These are phyloP conservation scores for Sarcophaga bullata DNA, from an alignment of 1,140 invertebrate genomes.

Conservation along the genomic window DNA sequence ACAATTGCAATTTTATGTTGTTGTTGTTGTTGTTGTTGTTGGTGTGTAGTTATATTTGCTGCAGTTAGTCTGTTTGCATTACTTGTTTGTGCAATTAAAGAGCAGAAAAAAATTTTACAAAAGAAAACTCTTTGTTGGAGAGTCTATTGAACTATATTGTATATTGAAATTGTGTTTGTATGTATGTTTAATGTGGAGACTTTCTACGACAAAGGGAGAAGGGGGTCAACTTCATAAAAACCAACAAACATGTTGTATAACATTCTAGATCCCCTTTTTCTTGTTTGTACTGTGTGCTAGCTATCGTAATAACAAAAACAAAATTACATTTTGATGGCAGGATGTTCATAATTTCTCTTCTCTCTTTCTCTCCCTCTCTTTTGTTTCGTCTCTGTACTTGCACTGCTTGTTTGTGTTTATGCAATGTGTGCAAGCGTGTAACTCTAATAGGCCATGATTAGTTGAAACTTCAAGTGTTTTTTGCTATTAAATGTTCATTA, in stretches of 20 bases:
- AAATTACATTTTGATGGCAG: not conserved
- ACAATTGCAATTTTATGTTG: slow-evolving; percentile 19
- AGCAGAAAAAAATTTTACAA: not conserved
- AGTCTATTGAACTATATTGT: slow-evolving; percentile 8
- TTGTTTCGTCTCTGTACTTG: not conserved
- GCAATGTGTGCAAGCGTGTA: not conserved
- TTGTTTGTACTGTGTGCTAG: not conserved
- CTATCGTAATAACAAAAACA: not conserved
- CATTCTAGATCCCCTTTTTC: not conserved
- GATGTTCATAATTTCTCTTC: slow-evolving; percentile 7
- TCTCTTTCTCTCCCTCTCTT: not conserved
- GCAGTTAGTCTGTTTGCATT: slow-evolving; percentile 2
- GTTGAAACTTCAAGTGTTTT: slow-evolving; percentile 11
- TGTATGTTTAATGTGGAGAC: not conserved
- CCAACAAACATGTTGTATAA: not conserved
- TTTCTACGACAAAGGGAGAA: not conserved
- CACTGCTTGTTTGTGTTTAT: not conserved
- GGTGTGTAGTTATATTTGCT: too few species aligned
- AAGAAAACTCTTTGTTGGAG: not conserved
- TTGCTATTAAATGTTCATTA: not conserved
- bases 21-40: not conserved
- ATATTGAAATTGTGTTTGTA: too few species aligned
- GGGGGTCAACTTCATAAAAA: not conserved
- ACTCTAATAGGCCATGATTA: slow-evolving; percentile 20
- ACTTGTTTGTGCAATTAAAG: slow-evolving; percentile 5